phyloP scores from a whole-genome alignment of 2,797 vertebrate species.

The Staurois parvus region DNA sequence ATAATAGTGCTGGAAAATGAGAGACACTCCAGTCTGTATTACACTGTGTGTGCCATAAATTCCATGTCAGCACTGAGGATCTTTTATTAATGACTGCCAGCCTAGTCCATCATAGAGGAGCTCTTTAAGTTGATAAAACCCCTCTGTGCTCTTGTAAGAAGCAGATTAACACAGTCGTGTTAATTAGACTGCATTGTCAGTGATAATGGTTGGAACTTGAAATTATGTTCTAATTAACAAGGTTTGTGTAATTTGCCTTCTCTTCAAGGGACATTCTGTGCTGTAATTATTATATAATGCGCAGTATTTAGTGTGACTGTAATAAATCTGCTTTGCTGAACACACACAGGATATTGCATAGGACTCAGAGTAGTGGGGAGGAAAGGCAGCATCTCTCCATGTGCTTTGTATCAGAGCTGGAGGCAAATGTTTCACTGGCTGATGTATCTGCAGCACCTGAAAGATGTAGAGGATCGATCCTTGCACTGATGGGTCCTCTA shows the following conservation, averaged over 20 bases:
- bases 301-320: slow-evolving; percentile 73
- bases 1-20: slow-evolving; percentile 79
- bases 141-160: slow-evolving; percentile 78
- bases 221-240: slow-evolving; percentile 94
- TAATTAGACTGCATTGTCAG: slow-evolving; percentile 88
- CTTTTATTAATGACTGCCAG: slow-evolving; percentile 81
- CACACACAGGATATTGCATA: neutral
- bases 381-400: neutral
- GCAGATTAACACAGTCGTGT: slow-evolving; percentile 87
- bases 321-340: slow-evolving; percentile 59
- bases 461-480: neutral
- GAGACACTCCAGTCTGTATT: slow-evolving; percentile 75
- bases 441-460: too few species aligned
- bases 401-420: neutral
- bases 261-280: slow-evolving; percentile 80
- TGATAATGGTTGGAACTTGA: slow-evolving; percentile 90
- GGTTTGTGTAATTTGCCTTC: slow-evolving; percentile 87
- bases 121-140: slow-evolving; percentile 79
- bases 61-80: slow-evolving; percentile 77
- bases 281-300: slow-evolving; percentile 81
- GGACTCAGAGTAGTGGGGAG: neutral
- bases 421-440: too few species aligned
- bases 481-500: neutral
- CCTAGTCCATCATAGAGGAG: slow-evolving; percentile 74
- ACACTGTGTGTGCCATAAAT: slow-evolving; percentile 81